phyloP scores from a whole-genome alignment of 2,888 invertebrate species.

The Pristionchus exspectatus region DNA sequence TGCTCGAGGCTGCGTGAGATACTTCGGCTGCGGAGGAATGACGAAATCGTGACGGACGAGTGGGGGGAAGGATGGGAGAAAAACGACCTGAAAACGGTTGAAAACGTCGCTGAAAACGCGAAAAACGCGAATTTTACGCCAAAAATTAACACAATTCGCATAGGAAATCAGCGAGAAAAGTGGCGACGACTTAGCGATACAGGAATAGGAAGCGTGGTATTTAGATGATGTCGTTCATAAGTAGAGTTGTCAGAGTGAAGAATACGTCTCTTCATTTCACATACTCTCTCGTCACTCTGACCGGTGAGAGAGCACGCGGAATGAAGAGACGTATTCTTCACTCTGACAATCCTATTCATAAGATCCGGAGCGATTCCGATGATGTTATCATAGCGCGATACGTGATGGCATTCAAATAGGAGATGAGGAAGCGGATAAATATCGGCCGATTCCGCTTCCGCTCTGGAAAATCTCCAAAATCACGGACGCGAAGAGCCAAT shows the following conservation, averaged over 20 bases:
- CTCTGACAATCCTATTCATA: background rate
- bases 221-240: too few species aligned
- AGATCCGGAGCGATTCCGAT: background rate
- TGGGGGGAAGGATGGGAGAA: background rate
- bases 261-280: too few species aligned
- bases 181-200: too few species aligned
- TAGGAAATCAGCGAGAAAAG: background rate
- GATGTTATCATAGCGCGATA: background rate
- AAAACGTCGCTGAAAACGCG: background rate
- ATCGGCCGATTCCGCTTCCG: background rate
- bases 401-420: too few species aligned
- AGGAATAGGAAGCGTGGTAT: background rate
- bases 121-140: background rate
- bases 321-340: too few species aligned
- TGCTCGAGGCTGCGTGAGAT: constrained; percentile 30
- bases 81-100: background rate
- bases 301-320: too few species aligned
- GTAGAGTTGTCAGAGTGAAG: too few species aligned
- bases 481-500: background rate
- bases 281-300: too few species aligned
- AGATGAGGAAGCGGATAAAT: too few species aligned
- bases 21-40: background rate
- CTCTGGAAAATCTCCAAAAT: background rate
- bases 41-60: constrained; percentile 16
- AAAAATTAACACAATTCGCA: background rate